phyloP scores from a whole-genome alignment of 2,888 invertebrate genomes.

The Cremastinae sp. region DNA sequence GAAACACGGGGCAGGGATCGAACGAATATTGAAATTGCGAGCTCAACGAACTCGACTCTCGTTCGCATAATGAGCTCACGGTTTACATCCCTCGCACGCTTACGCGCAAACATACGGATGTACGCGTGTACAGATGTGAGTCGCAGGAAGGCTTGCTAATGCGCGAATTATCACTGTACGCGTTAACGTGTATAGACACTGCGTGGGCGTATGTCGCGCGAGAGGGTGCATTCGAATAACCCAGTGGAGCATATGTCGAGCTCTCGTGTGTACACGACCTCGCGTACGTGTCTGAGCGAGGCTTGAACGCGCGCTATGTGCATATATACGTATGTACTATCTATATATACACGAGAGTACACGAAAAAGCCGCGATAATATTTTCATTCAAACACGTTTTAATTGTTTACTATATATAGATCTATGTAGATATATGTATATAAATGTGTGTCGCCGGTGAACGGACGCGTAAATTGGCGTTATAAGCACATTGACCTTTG shows the following conservation, averaged over 20 bases:
- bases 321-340: slow-evolving; percentile 20
- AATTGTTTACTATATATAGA: slow-evolving; percentile 57
- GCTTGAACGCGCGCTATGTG: slow-evolving; percentile 12
- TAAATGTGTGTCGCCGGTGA: slow-evolving; percentile 14
- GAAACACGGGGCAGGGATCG: slow-evolving; percentile 60
- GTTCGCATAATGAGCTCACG: slow-evolving; percentile 75
- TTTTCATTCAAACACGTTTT: slow-evolving; percentile 77
- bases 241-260: slow-evolving; percentile 48
- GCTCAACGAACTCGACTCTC: slow-evolving; percentile 73
- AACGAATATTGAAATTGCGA: slow-evolving; percentile 76
- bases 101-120: slow-evolving; percentile 15
- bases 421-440: no score
- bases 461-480: slow-evolving; percentile 54
- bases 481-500: slow-evolving; percentile 73
- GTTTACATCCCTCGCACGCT: slow-evolving; percentile 31
- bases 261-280: slow-evolving; percentile 23
- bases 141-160: slow-evolving; percentile 19
- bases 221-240: slow-evolving; percentile 58
- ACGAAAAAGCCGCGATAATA: slow-evolving; percentile 69
- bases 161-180: slow-evolving; percentile 48
- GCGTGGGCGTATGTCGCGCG: slow-evolving; percentile 54
- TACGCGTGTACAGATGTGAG: slow-evolving; percentile 1
- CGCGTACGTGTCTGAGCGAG: slow-evolving; percentile 27
- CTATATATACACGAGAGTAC: slow-evolving; percentile 27
- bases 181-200: slow-evolving; percentile 5